A percentile compares a stretch with the other conserved stretches of the same genome.
Conservation (phyloP, 2,888 invertebrate species). For the Actias luna region DNA sequence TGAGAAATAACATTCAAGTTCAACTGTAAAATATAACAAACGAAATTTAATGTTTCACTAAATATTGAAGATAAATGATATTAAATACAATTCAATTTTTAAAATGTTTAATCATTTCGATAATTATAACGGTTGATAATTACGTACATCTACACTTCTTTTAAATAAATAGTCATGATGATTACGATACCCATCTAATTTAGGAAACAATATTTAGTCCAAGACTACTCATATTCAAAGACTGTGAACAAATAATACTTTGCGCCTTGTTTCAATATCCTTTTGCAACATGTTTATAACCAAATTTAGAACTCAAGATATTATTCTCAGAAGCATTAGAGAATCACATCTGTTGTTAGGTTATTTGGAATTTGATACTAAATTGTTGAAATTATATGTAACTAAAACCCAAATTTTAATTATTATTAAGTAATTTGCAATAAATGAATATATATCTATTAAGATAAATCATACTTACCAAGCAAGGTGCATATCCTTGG, state of each 20-base stretch:
- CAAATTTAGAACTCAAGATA: not conserved
- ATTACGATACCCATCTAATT: not conserved
- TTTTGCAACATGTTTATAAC: not conserved
- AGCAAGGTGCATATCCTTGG: conserved; percentile 69
- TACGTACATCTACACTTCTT: not conserved
- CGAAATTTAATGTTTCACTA: not conserved
- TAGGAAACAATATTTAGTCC: not conserved
- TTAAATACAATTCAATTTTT: not conserved
- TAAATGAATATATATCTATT: not conserved
- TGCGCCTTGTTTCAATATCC: not conserved
- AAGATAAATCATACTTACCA: conserved; percentile 61
- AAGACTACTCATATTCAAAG: not conserved
- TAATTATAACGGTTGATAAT: not conserved
- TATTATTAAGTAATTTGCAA: too few relatives aligned
- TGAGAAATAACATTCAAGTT: too few relatives aligned
- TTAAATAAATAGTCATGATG: not conserved
- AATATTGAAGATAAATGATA: not conserved
- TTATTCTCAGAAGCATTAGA: too few relatives aligned
- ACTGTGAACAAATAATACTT: not conserved
- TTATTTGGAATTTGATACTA: too few relatives aligned
- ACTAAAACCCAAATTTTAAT: too few relatives aligned
- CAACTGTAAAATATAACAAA: not conserved
- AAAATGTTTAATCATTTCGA: not conserved
- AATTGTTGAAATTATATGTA: too few relatives aligned
- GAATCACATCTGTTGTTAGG: too few relatives aligned